phyloP scores from a whole-genome alignment of 2,888 invertebrate species.

The Caenorhabditis angaria region DNA sequence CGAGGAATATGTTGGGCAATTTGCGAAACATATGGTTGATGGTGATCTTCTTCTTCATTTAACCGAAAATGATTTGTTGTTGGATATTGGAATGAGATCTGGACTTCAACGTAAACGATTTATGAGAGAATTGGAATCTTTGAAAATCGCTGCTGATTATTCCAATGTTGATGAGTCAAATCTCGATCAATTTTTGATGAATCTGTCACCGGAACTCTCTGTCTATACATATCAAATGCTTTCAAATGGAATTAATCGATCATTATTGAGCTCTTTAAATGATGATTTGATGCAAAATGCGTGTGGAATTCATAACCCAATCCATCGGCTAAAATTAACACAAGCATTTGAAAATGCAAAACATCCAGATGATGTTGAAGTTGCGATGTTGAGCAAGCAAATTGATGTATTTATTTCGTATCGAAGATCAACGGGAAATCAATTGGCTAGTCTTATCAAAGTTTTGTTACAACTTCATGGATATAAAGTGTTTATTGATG shows the following conservation, averaged over 20 bases:
- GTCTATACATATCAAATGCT: conserved; percentile 94
- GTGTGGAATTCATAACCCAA: conserved; percentile 91
- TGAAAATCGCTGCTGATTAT: conserved; percentile 72
- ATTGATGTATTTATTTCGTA: conserved; percentile 98
- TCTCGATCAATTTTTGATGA: conserved; percentile 71
- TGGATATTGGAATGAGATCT: conserved; percentile 90
- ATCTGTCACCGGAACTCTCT: conserved; percentile 76
- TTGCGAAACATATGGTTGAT: conserved; percentile 91
- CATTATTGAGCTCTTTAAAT: conserved; percentile 82
- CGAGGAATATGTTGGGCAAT: conserved; percentile 83
- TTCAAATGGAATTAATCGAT: conserved; percentile 91
- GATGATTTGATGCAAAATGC: conserved; percentile 91
- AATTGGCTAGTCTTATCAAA: conserved; percentile 78
- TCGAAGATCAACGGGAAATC: conserved; percentile 89
- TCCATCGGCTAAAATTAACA: conserved; percentile 89
- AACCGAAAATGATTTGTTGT: conserved; percentile 88
- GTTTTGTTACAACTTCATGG: conserved; percentile 94
- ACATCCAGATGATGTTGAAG: conserved; percentile 72
- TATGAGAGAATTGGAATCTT: conserved; percentile 69
- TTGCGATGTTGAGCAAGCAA: conserved; percentile 77
- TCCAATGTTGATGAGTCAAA: conserved; percentile 69
- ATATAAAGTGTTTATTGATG: conserved; percentile 86
- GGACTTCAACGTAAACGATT: conserved; percentile 85
- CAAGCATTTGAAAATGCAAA: conserved; percentile 79
- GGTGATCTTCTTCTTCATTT: conserved; percentile 92